A percentile compares a stretch with the other conserved stretches of the same genome.
phyloP scores from a whole-genome alignment of 2,888 invertebrate genomes.

The Sminthurides aquaticus region DNA sequence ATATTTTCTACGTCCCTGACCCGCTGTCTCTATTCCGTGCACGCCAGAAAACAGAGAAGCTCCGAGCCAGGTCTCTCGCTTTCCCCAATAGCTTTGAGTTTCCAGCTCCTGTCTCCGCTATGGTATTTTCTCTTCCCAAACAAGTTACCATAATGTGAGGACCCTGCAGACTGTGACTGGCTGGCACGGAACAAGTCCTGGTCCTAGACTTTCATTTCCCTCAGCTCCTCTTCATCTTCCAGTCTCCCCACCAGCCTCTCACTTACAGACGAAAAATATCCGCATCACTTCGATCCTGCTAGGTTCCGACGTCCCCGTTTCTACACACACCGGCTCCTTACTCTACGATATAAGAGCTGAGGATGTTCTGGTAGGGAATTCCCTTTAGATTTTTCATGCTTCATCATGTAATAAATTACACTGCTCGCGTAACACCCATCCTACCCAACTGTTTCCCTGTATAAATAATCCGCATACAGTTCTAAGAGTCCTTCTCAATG shows the following conservation, averaged over 20 bases:
- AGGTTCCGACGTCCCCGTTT: not conserved
- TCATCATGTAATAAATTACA: conserved; percentile 7
- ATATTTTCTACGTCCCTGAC: too few species aligned
- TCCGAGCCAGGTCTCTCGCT: too few species aligned
- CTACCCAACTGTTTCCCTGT: not conserved
- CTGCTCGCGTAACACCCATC: not conserved
- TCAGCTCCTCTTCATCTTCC: conserved; percentile 8
- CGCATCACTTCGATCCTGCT: not conserved
- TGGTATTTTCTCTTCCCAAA: not conserved
- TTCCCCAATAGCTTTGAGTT: too few species aligned
- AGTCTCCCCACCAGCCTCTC: not conserved
- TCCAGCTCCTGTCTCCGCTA: too few species aligned
- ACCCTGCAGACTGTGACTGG: not conserved
- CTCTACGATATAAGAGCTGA: not conserved
- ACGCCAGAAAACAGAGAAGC: too few species aligned
- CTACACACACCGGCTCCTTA: not conserved
- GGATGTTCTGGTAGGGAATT: not conserved
- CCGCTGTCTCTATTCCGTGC: too few species aligned
- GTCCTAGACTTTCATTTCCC: conserved; percentile 3
- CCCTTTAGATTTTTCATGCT: conserved; percentile 7
- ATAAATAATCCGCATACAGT: not conserved
- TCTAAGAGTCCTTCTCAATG: too few species aligned
- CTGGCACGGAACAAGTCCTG: too few species aligned
- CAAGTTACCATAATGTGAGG: too few species aligned
- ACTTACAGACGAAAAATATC: not conserved